These are phyloP conservation scores for Drosophila tanythrix DNA, from an alignment of 2,888 invertebrate species.

Conservation along the genomic window DNA sequence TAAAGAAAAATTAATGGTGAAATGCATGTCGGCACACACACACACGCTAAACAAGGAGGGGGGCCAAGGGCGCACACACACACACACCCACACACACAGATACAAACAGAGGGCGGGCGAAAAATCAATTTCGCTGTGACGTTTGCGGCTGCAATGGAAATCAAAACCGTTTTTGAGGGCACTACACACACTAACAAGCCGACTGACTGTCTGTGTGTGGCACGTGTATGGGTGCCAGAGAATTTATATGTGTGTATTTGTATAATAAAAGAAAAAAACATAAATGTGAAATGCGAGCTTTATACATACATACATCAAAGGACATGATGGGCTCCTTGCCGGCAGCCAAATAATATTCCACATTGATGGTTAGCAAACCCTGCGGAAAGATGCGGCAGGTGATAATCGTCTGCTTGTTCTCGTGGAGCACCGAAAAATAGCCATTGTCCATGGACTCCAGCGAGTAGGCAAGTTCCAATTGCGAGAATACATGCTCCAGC, in stretches of 20 bases:
- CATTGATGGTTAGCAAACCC: slow-evolving; percentile 92
- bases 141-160: slow-evolving; percentile 31
- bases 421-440: slow-evolving; percentile 89
- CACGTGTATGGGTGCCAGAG: slow-evolving; percentile 53
- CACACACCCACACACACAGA: slow-evolving; percentile 17
- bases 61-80: slow-evolving; percentile 10
- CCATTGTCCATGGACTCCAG: slow-evolving; percentile 89
- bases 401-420: slow-evolving; percentile 89
- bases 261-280: neutral
- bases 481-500: slow-evolving; percentile 89
- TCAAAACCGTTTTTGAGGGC: slow-evolving; percentile 29
- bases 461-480: slow-evolving; percentile 89
- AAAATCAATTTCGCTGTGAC: slow-evolving; percentile 67
- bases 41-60: slow-evolving; percentile 18
- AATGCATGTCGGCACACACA: slow-evolving; percentile 48
- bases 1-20: slow-evolving; percentile 41
- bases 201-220: slow-evolving; percentile 14
- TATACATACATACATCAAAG: slow-evolving; percentile 88
- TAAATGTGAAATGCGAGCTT: slow-evolving; percentile 10
- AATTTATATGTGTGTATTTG: slow-evolving; percentile 18
- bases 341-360: slow-evolving; percentile 92
- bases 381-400: slow-evolving; percentile 89
- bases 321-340: slow-evolving; percentile 90
- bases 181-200: slow-evolving; percentile 14
- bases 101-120: slow-evolving; percentile 20